Evolutionary conservation across 2,113 vertebrate genomes (phyloP), one percentile per base, ranked within the genome.

Genomic region (Puma concolor): DNA sequence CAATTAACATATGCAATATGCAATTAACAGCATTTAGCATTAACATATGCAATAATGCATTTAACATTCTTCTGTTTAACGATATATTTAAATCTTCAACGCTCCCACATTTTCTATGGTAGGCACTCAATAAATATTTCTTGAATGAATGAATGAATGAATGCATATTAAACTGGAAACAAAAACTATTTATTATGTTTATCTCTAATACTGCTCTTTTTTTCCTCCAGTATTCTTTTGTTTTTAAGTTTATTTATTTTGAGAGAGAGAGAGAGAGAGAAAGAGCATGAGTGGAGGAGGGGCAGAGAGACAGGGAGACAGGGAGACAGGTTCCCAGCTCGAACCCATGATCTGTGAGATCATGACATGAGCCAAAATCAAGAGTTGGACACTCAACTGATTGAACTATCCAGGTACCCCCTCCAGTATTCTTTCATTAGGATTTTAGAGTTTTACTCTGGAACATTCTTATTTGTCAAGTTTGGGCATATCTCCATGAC

Each of bases 371-470:
- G 57, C 21, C 57, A 60, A 60, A 60, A 23, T 60, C 21, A 60
- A 60, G 57, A 60, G 21, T 60, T 60, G 57, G 57, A 23, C 57
- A 60, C 57, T 57, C 57, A 50, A 57, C 57, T 23, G 21, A 60
- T 21, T 60, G 57, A 23, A 8, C 57, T 60, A 60, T 19, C 57
- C 57, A 60, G 21, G 19, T 23, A 8, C 4, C 1, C 2, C 25
- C 4, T 71, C n/a, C 15, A 94, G 4, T 74, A 71, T 64, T 71
- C n/a, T 69, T 48, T 89, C 41, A 63, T 17, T 25, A 36, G 6
- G 38, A 87, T 63, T 96, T 94, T 92, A 27, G 31, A 77, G 15
- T 81, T 95, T 97, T 84, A 82, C 31, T 60, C 12, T 63, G 31
- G 81, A 71, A 48, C 0, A 2, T 94, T 88, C 63, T 52, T 79